phyloP scores from a whole-genome alignment of 2,888 invertebrate genomes.

The Emmelina monodactyla region DNA sequence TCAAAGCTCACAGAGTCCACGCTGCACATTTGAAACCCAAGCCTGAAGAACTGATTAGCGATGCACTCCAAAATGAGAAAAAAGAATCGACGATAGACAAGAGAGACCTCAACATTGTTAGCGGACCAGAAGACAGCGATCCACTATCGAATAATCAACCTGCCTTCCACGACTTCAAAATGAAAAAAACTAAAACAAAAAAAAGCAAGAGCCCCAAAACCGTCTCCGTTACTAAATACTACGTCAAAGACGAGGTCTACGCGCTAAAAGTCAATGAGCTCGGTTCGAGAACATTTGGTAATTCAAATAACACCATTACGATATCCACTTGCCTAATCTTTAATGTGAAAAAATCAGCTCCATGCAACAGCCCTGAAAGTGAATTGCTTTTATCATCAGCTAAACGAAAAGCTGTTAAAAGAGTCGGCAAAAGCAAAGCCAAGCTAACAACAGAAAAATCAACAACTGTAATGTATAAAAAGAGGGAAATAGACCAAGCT shows the following conservation, averaged over 20 bases:
- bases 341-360: constrained; percentile 29
- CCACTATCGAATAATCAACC: too few species aligned
- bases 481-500: too few species aligned
- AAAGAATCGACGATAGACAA: too few species aligned
- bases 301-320: neutral
- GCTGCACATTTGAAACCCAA: too few species aligned
- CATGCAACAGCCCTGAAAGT: constrained; percentile 32
- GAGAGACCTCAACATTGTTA: too few species aligned
- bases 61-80: too few species aligned
- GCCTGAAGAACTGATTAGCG: too few species aligned
- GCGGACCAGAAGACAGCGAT: too few species aligned
- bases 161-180: too few species aligned
- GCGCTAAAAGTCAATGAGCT: neutral
- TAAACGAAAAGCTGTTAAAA: constrained; percentile 25
- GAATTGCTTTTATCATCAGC: constrained; percentile 23
- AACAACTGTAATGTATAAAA: too few species aligned
- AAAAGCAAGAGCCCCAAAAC: neutral
- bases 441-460: too few species aligned
- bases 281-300: neutral
- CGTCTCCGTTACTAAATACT: neutral
- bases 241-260: neutral
- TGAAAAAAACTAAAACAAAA: neutral
- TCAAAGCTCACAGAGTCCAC: too few species aligned
- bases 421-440: constrained; percentile 22
- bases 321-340: constrained; percentile 30